Evolutionary conservation across 2,113 vertebrate species (phyloP), one percentile per base, ranked within the genome.

Genomic region (Pedetes capensis): DNA sequence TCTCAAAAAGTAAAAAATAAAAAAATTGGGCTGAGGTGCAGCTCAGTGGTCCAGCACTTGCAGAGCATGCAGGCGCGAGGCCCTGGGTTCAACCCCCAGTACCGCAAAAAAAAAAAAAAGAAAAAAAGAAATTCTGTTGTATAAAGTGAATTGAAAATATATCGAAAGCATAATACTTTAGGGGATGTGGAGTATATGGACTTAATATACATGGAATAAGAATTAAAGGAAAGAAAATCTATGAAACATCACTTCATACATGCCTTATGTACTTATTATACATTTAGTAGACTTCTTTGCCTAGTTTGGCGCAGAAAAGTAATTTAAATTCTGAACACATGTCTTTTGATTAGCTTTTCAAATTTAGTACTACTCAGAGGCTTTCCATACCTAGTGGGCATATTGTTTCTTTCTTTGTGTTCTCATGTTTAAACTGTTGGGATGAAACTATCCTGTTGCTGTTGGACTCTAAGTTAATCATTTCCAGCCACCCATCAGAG

Each of bases 61-160:
- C n/a, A n/a, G n/a, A n/a, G n/a, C n/a, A n/a, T n/a, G n/a, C n/a
- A n/a, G n/a, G n/a, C n/a, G n/a, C n/a, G n/a, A n/a, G n/a, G n/a
- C n/a, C n/a, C n/a, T n/a, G n/a, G n/a, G n/a, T n/a, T n/a, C n/a
- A n/a, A n/a, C n/a, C n/a, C n/a, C n/a, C n/a, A n/a, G n/a, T n/a
- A n/a, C n/a, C n/a, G n/a, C n/a, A n/a, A n/a, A n/a, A n/a, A n/a
- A n/a, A n/a, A n/a, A n/a, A n/a, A n/a, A n/a, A n/a, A n/a, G n/a
- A n/a, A n/a, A n/a, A n/a, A n/a, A n/a, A n/a, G n/a, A n/a, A n/a
- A n/a, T n/a, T n/a, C n/a, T n/a, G 68, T 66, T 88, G 11, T 66
- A 88, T 74, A 89, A 94, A 74, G 63, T 87, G 55, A 91, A 27
- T 17, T 83, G 39, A 86, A 87, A 96, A 76, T n/a, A n/a, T n/a